phyloP scores from a whole-genome alignment of 2,888 invertebrate genomes.

The Myopa tessellatipennis region DNA sequence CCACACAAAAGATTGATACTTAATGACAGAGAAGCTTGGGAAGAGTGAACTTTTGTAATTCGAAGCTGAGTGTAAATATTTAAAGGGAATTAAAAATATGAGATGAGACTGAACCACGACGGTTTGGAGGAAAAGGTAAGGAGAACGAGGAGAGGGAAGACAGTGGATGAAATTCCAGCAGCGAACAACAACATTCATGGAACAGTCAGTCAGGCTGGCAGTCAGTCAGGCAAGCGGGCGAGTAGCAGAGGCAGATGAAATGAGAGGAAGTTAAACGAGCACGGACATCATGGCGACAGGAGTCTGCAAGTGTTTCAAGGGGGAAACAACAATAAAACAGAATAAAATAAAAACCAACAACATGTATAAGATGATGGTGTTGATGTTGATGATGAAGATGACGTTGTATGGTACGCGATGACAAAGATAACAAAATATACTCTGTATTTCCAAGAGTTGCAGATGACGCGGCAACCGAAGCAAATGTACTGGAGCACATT shows the following conservation, averaged over 20 bases:
- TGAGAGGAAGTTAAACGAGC: slow-evolving; percentile 17
- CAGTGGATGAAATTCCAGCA: slow-evolving; percentile 8
- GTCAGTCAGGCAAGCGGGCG: too few relatives aligned
- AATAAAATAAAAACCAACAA: background rate
- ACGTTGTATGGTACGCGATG: background rate
- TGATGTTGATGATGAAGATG: background rate
- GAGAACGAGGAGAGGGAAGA: background rate
- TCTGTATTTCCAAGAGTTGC: slow-evolving; percentile 3
- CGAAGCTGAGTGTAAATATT: slow-evolving; percentile 33
- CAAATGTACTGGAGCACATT: background rate
- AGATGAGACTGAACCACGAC: background rate
- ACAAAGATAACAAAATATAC: background rate
- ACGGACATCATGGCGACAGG: slow-evolving; percentile 18
- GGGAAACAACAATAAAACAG: background rate
- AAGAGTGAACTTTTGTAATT: slow-evolving; percentile 22
- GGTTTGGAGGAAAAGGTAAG: background rate
- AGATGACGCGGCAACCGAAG: background rate
- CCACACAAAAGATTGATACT: slow-evolving; percentile 16
- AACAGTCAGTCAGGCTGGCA: background rate
- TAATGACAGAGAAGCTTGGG: background rate
- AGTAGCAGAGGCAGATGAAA: background rate
- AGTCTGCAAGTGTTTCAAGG: background rate
- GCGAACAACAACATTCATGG: background rate
- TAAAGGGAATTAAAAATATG: slow-evolving; percentile 14
- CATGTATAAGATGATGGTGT: background rate